Evolutionary conservation across 2,797 vertebrate genomes (phyloP).

Genomic region (Glossophaga mutica): DNA sequence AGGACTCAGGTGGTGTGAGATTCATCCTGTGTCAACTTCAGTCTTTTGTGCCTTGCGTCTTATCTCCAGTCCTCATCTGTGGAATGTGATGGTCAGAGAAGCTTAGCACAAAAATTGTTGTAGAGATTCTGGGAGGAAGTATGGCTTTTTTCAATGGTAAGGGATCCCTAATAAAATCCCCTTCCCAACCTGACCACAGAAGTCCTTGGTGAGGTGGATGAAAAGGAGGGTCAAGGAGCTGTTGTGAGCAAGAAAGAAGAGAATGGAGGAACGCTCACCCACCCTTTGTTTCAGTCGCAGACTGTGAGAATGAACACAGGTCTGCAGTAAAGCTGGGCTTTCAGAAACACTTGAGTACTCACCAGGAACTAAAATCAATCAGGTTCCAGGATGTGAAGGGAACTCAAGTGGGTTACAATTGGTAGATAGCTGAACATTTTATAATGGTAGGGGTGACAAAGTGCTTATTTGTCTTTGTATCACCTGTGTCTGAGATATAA

Average conservation of each 20-base stretch:
- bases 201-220: neutral
- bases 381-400: neutral
- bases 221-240: neutral
- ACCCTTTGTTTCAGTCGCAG: neutral
- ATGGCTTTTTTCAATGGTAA: neutral
- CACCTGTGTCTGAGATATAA: neutral
- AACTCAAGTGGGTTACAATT: neutral
- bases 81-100: neutral
- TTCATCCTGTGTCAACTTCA: neutral
- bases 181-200: neutral
- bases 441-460: neutral
- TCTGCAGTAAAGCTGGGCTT: neutral
- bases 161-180: neutral
- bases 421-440: neutral
- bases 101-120: neutral
- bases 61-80: neutral
- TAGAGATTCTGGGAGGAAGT: neutral
- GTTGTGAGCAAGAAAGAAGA: neutral
- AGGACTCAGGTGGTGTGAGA: neutral
- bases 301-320: rapidly evolving
- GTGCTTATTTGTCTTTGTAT: neutral
- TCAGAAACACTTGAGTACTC: neutral
- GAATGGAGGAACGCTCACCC: neutral
- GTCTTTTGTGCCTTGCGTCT: neutral
- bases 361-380: neutral